Evolutionary conservation across 2,113 vertebrate species (phyloP).

Genomic region (Syngnathus floridae): DNA sequence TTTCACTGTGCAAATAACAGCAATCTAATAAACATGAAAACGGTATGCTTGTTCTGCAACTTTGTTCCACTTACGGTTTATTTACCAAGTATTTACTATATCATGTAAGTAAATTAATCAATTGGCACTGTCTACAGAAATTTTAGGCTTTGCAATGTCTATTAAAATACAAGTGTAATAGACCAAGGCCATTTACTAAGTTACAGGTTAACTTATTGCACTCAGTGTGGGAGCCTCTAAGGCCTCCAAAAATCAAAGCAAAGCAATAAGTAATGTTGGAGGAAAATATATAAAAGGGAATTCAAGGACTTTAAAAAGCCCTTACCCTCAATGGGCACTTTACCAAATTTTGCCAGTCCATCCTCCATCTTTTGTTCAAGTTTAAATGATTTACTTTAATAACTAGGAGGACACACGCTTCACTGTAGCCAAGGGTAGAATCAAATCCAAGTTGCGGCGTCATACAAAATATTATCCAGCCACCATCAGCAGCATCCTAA

Average conservation of each 20-base stretch:
- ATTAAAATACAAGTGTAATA: too few species aligned
- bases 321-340: not conserved
- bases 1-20: constrained; percentile 11
- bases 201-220: not conserved
- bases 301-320: not conserved
- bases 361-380: too few species aligned
- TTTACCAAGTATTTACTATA: not conserved
- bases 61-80: not conserved
- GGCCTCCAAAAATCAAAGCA: constrained; percentile 7
- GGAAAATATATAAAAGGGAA: not conserved
- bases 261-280: not conserved
- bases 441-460: too few species aligned
- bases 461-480: too few species aligned
- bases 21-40: constrained; percentile 1
- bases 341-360: too few species aligned
- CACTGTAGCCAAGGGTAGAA: too few species aligned
- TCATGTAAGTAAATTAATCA: constrained; percentile 1
- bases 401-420: too few species aligned
- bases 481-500: too few species aligned
- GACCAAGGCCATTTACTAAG: not conserved
- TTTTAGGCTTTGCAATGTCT: not conserved
- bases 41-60: not conserved
- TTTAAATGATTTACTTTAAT: too few species aligned
- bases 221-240: constrained; percentile 14
- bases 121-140: not conserved